Evolutionary conservation across 2,797 vertebrate species (phyloP), one percentile per base, ranked within the genome.

Genomic region (Moxostoma hubbsi): DNA sequence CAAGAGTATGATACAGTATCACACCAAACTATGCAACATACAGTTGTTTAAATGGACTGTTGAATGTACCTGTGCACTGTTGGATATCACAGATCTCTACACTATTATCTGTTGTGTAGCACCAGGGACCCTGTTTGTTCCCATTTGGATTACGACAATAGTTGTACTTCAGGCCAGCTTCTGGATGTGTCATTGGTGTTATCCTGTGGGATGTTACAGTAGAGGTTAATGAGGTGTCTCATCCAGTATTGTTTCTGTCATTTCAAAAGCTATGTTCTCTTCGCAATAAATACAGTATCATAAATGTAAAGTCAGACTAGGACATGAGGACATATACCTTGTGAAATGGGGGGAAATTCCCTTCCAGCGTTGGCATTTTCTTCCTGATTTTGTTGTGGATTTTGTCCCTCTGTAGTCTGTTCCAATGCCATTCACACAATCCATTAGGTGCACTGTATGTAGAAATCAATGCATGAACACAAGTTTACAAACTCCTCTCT

Each of bases 61-160:
- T 18, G 11, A 46, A 78, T 47, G 16, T 82, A 98, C 98, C 96
- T 85, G 93, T 94, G 84, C 98, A 99, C 78, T 95, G 92, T 0
- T 92, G 77, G n/a, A 98, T 86, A 9, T 86, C 77, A 16, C 98
- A 99, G 90, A 89, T 87, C 83, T 98, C 96, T 88, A n/a, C n/a
- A n/a, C n/a, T n/a, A n/a, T n/a, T n/a, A 78, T 97, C 92, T 0
- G 86, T 95, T 47, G 97, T 99, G 85, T 99, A 99, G 81, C 98
- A 99, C 98, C 98, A 99, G 11, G 97, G 97, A 9, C 97, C 97
- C 0, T 83, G 62, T 0, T 0, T 1, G 47, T 98, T 97, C 0
- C 0, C 15, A 18, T 98, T 97, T 0, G 98, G 97, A 88, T 99
- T 99, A 83, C 98, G 93, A 83, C 98, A 99, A 89, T 93, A 97